A percentile compares a stretch with the other conserved stretches of the same genome.
These are phyloP conservation scores for Psittacula derbiana DNA, from an alignment of 2,797 vertebrate species.

Conservation along the genomic window DNA sequence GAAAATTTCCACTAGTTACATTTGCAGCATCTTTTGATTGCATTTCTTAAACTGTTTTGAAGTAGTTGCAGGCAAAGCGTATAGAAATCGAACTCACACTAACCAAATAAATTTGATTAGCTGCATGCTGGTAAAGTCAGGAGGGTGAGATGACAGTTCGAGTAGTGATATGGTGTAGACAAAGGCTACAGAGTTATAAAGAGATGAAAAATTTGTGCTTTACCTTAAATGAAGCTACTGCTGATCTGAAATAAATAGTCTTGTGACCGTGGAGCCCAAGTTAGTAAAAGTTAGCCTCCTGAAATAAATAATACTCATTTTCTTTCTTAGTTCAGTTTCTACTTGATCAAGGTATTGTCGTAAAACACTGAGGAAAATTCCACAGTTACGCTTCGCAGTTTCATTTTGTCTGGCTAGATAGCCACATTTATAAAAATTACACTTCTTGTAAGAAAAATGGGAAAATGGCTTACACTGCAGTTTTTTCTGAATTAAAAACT, in stretches of 20 bases:
- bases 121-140: not conserved
- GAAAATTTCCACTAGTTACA: not conserved
- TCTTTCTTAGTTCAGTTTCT: not conserved
- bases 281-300: not conserved
- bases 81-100: not conserved
- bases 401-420: not conserved
- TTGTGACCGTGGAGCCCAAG: not conserved
- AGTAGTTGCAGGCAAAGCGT: not conserved
- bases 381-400: not conserved
- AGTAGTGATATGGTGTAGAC: not conserved
- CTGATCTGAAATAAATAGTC: not conserved
- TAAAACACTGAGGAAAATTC: slow-evolving; percentile 3
- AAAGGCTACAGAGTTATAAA: not conserved
- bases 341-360: not conserved
- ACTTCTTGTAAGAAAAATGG: not conserved
- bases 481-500: slow-evolving; percentile 49
- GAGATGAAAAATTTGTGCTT: not conserved
- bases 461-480: not conserved
- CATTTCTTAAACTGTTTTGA: not conserved
- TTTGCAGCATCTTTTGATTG: not conserved
- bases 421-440: not conserved
- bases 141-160: not conserved
- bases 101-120: not conserved
- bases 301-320: not conserved
- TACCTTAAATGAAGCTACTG: not conserved